phyloP scores from a whole-genome alignment of 2,113 vertebrate species.

The Podarcis cretensis region DNA sequence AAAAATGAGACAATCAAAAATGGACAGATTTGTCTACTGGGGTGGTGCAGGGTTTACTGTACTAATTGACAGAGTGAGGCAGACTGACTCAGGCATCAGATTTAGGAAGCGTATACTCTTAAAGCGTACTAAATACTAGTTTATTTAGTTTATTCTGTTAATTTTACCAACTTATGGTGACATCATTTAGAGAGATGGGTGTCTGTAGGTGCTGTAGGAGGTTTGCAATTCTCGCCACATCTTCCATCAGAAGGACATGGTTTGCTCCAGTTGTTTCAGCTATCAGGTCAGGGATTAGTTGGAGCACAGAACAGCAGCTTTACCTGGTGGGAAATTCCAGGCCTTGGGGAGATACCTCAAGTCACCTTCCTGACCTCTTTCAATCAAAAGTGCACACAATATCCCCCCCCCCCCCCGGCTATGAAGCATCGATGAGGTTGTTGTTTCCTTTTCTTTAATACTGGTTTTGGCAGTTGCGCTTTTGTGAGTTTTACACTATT shows the following conservation, averaged over 20 bases:
- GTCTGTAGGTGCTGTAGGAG: too few species aligned
- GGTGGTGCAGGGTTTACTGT: too few species aligned
- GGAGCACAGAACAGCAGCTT: background rate
- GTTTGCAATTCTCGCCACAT: background rate
- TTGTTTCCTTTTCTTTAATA: background rate
- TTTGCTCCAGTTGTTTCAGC: background rate
- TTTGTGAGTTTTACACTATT: background rate
- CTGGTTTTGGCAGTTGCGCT: background rate
- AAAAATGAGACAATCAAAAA: too few species aligned
- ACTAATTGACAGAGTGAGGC: too few species aligned
- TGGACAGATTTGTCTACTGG: too few species aligned
- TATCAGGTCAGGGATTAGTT: background rate
- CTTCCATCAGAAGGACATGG: background rate
- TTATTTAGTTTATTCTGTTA: too few species aligned
- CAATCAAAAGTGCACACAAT: too few species aligned
- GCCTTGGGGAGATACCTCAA: background rate
- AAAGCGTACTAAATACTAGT: too few species aligned
- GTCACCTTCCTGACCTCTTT: background rate
- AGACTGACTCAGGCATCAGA: too few species aligned
- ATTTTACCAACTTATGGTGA: too few species aligned
- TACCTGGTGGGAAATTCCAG: background rate
- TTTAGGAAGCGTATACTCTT: too few species aligned
- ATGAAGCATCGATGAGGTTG: background rate
- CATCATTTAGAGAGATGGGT: too few species aligned
- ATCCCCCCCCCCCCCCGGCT: background rate